phyloP scores from a whole-genome alignment of 2,113 vertebrate genomes.

The Myanophis thanlyinensis region DNA sequence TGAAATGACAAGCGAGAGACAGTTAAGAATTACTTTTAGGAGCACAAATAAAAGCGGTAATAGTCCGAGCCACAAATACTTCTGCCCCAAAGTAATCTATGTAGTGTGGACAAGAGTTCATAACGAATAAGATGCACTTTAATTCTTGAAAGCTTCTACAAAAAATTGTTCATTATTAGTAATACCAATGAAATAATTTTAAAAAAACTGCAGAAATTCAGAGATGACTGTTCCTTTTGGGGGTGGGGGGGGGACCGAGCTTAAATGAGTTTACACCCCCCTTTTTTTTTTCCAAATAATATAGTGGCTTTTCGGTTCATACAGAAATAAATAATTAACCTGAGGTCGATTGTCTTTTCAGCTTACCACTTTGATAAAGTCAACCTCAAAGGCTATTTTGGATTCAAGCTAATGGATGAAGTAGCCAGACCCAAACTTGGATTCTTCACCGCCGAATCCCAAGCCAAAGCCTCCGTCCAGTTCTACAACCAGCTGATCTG shows the following conservation, averaged over 20 bases:
- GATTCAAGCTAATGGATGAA: conserved; percentile 87
- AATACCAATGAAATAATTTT: neutral
- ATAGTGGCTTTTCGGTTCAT: neutral
- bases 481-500: conserved; percentile 82
- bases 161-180: neutral
- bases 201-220: neutral
- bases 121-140: neutral
- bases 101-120: neutral
- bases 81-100: neutral
- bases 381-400: conserved; percentile 88
- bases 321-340: neutral
- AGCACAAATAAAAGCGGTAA: neutral
- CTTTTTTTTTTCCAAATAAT: neutral
- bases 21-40: neutral
- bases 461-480: conserved; percentile 81
- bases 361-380: conserved; percentile 83
- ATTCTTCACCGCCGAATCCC: conserved; percentile 85
- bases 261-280: neutral
- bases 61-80: neutral
- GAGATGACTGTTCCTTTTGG: neutral
- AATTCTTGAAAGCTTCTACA: neutral
- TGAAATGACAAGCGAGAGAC: neutral
- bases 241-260: accelerated
- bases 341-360: conserved; percentile 54
- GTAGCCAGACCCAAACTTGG: conserved; percentile 80